phyloP scores from a whole-genome alignment of 2,113 vertebrate genomes.

The Synchiropus splendidus region DNA sequence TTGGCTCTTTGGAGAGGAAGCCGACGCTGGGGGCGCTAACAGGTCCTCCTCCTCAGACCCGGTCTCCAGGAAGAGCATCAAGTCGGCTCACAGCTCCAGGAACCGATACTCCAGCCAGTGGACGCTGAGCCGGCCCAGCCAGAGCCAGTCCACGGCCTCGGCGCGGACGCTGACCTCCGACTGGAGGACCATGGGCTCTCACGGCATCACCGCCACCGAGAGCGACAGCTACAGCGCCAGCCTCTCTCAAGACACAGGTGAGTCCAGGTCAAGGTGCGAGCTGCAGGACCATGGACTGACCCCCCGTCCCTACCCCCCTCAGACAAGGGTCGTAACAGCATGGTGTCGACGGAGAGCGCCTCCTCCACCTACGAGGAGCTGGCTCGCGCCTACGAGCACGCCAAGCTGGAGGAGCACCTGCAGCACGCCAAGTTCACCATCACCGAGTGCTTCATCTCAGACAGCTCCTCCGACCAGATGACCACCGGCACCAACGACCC shows the following conservation, averaged over 20 bases:
- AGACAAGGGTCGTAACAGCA: conserved; percentile 97
- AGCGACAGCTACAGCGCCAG: conserved; percentile 98
- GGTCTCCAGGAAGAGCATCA: conserved; percentile 91
- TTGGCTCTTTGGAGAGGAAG: too few species aligned
- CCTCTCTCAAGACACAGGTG: conserved; percentile 94
- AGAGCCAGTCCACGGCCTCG: conserved; percentile 91
- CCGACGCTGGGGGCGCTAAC: neutral
- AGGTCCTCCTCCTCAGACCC: conserved; percentile 70
- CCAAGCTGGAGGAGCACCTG: conserved; percentile 93
- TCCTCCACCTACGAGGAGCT: conserved; percentile 94
- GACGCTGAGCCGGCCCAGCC: conserved; percentile 80
- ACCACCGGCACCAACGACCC: conserved; percentile 92
- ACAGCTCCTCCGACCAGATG: conserved; percentile 96
- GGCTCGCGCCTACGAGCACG: conserved; percentile 89
- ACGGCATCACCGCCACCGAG: conserved; percentile 92
- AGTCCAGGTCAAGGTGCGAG: too few species aligned
- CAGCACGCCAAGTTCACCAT: conserved; percentile 96
- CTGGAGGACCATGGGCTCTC: conserved; percentile 93
- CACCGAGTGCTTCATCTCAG: conserved; percentile 94
- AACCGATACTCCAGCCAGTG: conserved; percentile 98
- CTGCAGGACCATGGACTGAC: too few species aligned
- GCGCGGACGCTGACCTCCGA: conserved; percentile 91
- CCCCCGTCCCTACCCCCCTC: too few species aligned
- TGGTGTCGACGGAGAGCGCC: conserved; percentile 95
- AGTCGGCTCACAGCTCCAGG: conserved; percentile 90